These are phyloP conservation scores for Rhagonycha fulva DNA, from an alignment of 2,888 invertebrate species.

Conservation along the genomic window DNA sequence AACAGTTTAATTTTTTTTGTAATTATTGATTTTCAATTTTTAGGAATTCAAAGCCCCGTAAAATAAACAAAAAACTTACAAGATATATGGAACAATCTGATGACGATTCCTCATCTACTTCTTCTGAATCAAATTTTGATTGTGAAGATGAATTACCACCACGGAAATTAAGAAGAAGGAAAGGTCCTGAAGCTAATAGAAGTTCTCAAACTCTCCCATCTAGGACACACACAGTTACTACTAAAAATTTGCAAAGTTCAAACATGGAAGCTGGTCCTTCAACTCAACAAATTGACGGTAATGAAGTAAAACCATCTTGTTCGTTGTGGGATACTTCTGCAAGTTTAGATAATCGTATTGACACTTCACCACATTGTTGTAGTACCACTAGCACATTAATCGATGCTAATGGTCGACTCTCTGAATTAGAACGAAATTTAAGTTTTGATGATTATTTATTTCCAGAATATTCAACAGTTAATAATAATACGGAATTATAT, in stretches of 20 bases:
- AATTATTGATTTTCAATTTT: not conserved
- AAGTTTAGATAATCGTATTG: not conserved
- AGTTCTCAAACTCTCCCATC: not conserved
- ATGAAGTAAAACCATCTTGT: slow-evolving; percentile 17
- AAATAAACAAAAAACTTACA: not conserved
- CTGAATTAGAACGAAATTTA: not conserved
- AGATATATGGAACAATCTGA: not conserved
- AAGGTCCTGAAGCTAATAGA: not conserved
- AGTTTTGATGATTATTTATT: slow-evolving; percentile 1
- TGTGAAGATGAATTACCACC: slow-evolving; percentile 21
- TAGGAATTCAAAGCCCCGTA: not conserved
- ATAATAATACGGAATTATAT: not conserved
- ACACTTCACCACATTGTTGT: not conserved
- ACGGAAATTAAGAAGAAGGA: slow-evolving; percentile 14
- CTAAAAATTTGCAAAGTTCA: not conserved
- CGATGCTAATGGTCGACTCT: not conserved
- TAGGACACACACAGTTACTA: slow-evolving; percentile 16
- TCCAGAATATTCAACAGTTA: slow-evolving; percentile 1
- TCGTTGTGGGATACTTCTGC: slow-evolving; percentile 10
- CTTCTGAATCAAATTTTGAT: slow-evolving; percentile 1
- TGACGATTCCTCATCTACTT: not conserved
- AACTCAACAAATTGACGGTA: not conserved
- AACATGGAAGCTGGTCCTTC: not conserved
- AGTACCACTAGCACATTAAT: not conserved
- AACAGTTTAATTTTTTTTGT: not conserved